Percentiles rank a stretch among this genome's conserved stretches.
phyloP scores from a whole-genome alignment of 53 echinoderm and acorn worm species.

The Glandiceps talaboti region DNA sequence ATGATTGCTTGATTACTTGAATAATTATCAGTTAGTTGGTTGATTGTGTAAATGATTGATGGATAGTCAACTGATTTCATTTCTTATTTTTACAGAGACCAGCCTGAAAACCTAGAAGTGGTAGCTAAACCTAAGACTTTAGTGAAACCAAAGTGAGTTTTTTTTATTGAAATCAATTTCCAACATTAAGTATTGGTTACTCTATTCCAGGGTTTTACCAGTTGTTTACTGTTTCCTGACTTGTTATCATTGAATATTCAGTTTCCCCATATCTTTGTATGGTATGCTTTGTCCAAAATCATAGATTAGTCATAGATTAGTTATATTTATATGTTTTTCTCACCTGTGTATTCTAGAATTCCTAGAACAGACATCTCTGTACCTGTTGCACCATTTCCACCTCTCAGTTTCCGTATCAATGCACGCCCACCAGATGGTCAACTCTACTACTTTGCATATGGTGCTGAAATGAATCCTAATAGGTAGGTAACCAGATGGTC shows the following conservation, averaged over 20 bases:
- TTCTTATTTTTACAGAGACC: slow-evolving; percentile 1
- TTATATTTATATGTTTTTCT: too few species aligned
- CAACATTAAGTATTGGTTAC: too few species aligned
- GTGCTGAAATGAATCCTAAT: slow-evolving; percentile 70
- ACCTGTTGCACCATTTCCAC: slow-evolving; percentile 17
- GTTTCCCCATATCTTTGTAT: neutral
- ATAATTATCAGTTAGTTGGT: too few species aligned
- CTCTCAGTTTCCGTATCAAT: slow-evolving; percentile 85
- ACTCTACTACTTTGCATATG: slow-evolving; percentile 90
- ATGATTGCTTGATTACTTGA: too few species aligned
- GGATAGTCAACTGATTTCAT: too few species aligned
- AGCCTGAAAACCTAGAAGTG: neutral
- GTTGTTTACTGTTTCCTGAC: too few species aligned
- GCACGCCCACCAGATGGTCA: slow-evolving; percentile 66
- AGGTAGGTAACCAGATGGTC: too few species aligned
- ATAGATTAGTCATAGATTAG: too few species aligned
- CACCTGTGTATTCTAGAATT: neutral
- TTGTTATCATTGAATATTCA: too few species aligned
- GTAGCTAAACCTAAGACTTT: neutral
- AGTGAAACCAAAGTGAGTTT: slow-evolving; percentile 2
- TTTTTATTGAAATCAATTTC: too few species aligned
- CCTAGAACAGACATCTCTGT: neutral
- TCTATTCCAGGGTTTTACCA: too few species aligned
- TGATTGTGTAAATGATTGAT: too few species aligned
- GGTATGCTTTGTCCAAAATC: slow-evolving; percentile 28